Conservation (phyloP, 2,113 vertebrate species). For the Ramphastos sulfuratus region DNA sequence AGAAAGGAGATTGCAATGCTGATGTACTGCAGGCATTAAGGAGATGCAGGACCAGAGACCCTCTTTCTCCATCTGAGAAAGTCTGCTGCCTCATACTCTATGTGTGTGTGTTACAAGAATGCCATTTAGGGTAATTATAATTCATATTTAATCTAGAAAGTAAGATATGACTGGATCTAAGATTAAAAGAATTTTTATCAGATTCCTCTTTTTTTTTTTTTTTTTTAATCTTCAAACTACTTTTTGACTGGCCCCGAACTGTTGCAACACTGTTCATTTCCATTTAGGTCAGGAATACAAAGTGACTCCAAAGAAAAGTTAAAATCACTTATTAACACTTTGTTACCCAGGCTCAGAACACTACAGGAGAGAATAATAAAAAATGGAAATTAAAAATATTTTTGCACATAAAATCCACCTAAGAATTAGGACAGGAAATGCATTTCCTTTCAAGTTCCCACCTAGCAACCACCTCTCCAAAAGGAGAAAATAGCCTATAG, state of each 20-base stretch:
- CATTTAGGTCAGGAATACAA: background rate
- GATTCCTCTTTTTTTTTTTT: background rate
- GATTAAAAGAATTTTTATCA: background rate
- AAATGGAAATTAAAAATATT: background rate
- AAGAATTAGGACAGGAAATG: background rate
- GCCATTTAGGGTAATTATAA: background rate
- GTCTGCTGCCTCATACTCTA: background rate
- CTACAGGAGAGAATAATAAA: background rate
- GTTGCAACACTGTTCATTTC: background rate
- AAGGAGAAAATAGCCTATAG: background rate
- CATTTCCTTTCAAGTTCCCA: background rate
- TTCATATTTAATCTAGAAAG: background rate
- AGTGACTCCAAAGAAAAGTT: background rate
- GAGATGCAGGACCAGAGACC: background rate
- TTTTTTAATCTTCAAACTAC: background rate
- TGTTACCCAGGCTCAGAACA: background rate
- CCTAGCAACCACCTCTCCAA: background rate
- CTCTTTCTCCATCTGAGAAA: background rate
- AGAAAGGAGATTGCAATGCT: rapidly evolving
- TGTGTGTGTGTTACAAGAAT: background rate
- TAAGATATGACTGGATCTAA: background rate
- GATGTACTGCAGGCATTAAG: background rate
- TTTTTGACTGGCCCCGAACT: background rate
- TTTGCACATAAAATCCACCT: background rate
- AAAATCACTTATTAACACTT: background rate